Base-by-base conservation (phyloP, 2,888 invertebrate genomes). In the Parthenolecanium corni region DNA sequence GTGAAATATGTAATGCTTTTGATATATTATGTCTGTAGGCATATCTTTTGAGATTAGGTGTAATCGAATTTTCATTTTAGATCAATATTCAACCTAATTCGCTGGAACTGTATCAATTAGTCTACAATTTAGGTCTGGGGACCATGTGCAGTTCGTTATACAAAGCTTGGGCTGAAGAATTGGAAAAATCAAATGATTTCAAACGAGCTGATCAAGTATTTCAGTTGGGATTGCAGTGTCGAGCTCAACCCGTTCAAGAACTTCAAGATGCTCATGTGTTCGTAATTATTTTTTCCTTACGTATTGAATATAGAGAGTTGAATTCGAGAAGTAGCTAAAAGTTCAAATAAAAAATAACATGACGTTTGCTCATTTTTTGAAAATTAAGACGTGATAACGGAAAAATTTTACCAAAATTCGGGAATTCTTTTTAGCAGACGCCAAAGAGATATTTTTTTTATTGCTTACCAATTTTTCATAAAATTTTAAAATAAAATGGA, bases 91-190 rank as follows among this genome's bases (percentile, higher is more conserved):
- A 85, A 68, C 80, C 82, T 65, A 84, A 88, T 73, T 85, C 86
- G 1, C 74, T 84, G 68, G 86, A 84, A 74, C 80, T 90, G 66
- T 94, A 86, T 74, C 84, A 86, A 72, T 83, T 86, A 74, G 77
- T 93, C 71, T 84, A 84, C 70, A 83, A 82, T 67, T 83, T 83
- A 72, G 87, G 86, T 31, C 82, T 93, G 68, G 92, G 92, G 25
- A 82, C 82, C 25, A 83, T 85, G 75, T 82, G 89, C 67, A 83
- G 92, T 0, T 84, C 85, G 69, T 84, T 93, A 71, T 95, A 93
- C 72, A 81, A 86, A 68, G 86, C 87, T 12, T 94, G 94, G 91
- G 89, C 94, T 0, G 86, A 86, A 71, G 86, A 88, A 70, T 82
- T 89, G 70, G 94, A 94, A 73, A 81, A 83, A 67, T 78, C 79